phyloP scores from a whole-genome alignment of 2,113 vertebrate genomes.

The Abramis brama region DNA sequence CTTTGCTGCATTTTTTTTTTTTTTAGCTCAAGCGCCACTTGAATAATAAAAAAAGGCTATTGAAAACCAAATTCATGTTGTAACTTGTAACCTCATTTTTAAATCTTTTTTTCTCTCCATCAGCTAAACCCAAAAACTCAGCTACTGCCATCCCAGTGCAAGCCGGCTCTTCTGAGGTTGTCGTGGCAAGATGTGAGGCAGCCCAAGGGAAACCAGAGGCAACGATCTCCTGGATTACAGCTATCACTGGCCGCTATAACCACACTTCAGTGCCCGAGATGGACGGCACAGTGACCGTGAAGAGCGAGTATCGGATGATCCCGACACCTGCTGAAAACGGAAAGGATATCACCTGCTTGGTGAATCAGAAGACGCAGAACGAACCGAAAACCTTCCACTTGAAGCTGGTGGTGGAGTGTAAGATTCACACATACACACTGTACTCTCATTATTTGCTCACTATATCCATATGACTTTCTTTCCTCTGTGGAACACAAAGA shows the following conservation, averaged over 20 bases:
- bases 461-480: not conserved
- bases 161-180: slow-evolving; percentile 62
- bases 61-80: not conserved
- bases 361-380: slow-evolving; percentile 71
- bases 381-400: slow-evolving; percentile 59
- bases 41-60: not conserved
- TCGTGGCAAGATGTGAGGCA: slow-evolving; percentile 82
- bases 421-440: slow-evolving; percentile 50
- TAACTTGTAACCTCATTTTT: not conserved
- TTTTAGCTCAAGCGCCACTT: not conserved
- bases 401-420: slow-evolving; percentile 76
- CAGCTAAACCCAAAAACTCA: slow-evolving; percentile 77
- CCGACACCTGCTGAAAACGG: slow-evolving; percentile 69
- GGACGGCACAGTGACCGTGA: slow-evolving; percentile 79
- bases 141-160: slow-evolving; percentile 72
- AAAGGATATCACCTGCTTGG: slow-evolving; percentile 69
- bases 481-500: not conserved
- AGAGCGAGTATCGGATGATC: slow-evolving; percentile 77
- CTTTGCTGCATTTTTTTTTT: not conserved
- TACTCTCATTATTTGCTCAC: not conserved
- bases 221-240: slow-evolving; percentile 76
- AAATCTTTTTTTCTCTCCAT: not conserved
- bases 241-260: slow-evolving; percentile 63
- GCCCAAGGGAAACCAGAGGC: slow-evolving; percentile 78
- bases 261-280: slow-evolving; percentile 59